Percentiles rank a stretch among this genome's conserved stretches.
These are phyloP conservation scores for Oostethus manadensis DNA, from an alignment of 2,113 vertebrate species.

Conservation along the genomic window DNA sequence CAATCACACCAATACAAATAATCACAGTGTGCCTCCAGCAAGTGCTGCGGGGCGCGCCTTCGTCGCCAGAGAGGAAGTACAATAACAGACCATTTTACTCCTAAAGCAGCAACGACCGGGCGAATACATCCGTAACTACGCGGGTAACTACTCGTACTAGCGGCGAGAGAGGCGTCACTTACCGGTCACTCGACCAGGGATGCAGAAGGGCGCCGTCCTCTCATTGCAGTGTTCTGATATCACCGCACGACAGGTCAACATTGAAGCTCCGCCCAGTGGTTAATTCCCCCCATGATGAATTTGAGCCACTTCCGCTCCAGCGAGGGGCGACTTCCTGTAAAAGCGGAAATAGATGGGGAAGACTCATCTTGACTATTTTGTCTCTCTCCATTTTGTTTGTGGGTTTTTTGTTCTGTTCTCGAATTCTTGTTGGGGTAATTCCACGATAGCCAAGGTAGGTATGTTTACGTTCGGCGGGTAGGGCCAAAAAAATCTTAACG, in stretches of 20 bases:
- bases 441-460: too few relatives aligned
- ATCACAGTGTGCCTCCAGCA: constrained; percentile 15
- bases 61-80: constrained; percentile 19
- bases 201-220: constrained; percentile 30
- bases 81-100: constrained; percentile 24
- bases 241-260: constrained; percentile 47
- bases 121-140: constrained; percentile 7
- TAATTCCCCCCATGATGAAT: constrained; percentile 25
- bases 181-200: constrained; percentile 44
- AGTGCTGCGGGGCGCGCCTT: not conserved
- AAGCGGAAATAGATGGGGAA: constrained; percentile 11
- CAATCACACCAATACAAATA: not conserved
- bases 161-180: constrained; percentile 23
- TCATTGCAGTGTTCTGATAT: constrained; percentile 63
- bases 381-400: too few relatives aligned
- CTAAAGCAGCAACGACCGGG: constrained; percentile 14
- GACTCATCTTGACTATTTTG: not conserved
- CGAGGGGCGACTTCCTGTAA: not conserved
- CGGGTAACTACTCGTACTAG: not conserved
- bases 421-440: too few relatives aligned
- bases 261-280: constrained; percentile 38
- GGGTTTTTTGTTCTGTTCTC: too few relatives aligned
- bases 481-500: too few relatives aligned
- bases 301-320: not conserved
- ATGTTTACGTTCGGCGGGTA: too few relatives aligned